Evolutionary conservation across 1,140 invertebrate genomes (phyloP).

Genomic region (Sarcophaga peregrina): DNA sequence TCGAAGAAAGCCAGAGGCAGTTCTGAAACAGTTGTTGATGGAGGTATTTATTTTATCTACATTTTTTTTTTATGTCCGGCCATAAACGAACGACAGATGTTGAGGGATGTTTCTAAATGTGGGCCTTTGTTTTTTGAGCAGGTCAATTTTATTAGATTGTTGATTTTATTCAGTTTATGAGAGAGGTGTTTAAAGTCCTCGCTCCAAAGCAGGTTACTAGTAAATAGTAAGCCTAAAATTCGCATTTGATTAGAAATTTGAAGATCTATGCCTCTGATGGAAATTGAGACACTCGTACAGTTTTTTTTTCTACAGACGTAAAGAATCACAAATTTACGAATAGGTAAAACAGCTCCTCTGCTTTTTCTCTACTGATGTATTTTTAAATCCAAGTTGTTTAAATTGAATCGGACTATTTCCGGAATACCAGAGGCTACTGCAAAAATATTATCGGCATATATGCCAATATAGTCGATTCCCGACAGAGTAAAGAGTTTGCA

Average conservation of each 20-base stretch:
- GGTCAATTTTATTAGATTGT: neutral
- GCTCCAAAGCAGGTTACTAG: neutral
- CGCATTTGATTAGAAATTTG: neutral
- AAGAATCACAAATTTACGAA: neutral
- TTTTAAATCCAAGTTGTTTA: neutral
- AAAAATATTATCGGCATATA: constrained; percentile 27
- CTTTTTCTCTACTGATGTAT: neutral
- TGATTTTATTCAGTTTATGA: neutral
- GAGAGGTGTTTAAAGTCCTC: neutral
- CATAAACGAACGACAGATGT: neutral
- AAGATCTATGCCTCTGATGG: neutral
- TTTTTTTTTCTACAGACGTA: neutral
- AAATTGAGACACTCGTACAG: neutral
- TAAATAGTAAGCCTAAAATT: neutral
- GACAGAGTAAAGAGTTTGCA: neutral
- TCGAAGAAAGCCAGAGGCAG: neutral
- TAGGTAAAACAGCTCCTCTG: neutral
- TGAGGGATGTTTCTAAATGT: neutral
- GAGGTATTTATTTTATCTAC: neutral
- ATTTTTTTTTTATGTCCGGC: neutral
- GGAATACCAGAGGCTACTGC: neutral
- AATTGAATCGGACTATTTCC: neutral
- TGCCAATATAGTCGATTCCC: constrained; percentile 8
- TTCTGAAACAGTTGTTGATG: neutral
- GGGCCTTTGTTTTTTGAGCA: neutral